A percentile compares a stretch with the other conserved stretches of the same genome.
These are phyloP conservation scores for Leucoptera coffeella DNA, from an alignment of 2,888 invertebrate species.

Conservation along the genomic window DNA sequence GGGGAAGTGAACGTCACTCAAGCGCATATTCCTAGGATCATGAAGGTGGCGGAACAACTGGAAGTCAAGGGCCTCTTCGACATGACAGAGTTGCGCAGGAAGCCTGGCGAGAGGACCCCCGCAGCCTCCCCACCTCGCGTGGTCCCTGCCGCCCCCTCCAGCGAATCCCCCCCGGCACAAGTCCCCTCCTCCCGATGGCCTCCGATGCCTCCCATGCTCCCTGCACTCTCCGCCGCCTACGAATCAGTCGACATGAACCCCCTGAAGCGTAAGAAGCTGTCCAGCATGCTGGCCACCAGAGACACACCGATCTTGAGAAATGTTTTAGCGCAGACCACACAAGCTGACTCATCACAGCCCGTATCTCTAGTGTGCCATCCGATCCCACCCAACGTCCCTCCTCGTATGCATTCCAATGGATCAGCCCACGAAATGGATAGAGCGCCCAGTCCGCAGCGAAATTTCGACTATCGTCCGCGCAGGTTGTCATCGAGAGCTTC, in stretches of 20 bases:
- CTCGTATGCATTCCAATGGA: constrained; percentile 54
- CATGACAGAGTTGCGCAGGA: constrained; percentile 54
- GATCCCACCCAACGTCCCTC: constrained; percentile 43
- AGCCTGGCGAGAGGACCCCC: constrained; percentile 30
- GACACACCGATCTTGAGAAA: constrained; percentile 82
- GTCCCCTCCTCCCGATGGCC: constrained; percentile 34
- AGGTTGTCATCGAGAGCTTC: constrained; percentile 40
- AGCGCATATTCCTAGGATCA: constrained; percentile 64
- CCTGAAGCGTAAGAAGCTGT: constrained; percentile 70
- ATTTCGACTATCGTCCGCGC: constrained; percentile 45
- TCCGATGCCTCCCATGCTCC: constrained; percentile 27
- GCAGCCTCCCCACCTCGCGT: constrained; percentile 39
- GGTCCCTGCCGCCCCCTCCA: constrained; percentile 43
- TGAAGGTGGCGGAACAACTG: constrained; percentile 59
- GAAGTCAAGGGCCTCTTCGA: constrained; percentile 60
- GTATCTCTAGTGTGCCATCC: constrained; percentile 62
- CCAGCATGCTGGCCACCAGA: constrained; percentile 66
- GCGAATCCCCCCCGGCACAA: constrained; percentile 31
- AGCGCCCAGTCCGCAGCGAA: constrained; percentile 58
- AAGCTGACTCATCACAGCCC: constrained; percentile 73
- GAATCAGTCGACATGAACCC: constrained; percentile 73
- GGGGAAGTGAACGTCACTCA: constrained; percentile 88
- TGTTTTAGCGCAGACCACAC: constrained; percentile 71
- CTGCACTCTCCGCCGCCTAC: constrained; percentile 64
- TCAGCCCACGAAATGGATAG: constrained; percentile 56